Percentiles rank a stretch among this genome's conserved stretches.
phyloP scores from a whole-genome alignment of 2,888 invertebrate species.

The Cephus spinipes region DNA sequence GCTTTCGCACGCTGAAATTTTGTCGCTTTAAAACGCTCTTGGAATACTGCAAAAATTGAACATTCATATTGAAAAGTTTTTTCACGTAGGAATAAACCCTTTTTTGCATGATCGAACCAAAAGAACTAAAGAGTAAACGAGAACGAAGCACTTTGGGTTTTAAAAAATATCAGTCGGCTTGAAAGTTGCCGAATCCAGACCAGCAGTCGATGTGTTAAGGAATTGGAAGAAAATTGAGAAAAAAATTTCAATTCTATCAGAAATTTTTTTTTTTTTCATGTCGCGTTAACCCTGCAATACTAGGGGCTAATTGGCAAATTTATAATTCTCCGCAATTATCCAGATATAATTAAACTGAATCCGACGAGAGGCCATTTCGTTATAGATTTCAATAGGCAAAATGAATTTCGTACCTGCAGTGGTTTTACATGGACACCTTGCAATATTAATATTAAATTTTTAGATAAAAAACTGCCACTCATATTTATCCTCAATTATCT shows the following conservation, averaged over 20 bases:
- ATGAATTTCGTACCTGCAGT: neutral
- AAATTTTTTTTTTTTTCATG: neutral
- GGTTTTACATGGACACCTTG: neutral
- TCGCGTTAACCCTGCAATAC: neutral
- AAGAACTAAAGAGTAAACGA: no score
- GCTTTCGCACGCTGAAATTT: neutral
- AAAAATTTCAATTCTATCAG: neutral
- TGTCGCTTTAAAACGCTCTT: neutral
- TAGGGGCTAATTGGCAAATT: neutral
- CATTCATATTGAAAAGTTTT: no score
- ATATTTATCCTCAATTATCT: neutral
- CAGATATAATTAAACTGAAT: neutral
- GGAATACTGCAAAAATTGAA: neutral
- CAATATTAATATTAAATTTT: neutral
- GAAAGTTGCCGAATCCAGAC: no score
- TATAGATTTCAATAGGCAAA: neutral
- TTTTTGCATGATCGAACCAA: no score
- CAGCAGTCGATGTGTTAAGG: no score
- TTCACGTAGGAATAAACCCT: no score
- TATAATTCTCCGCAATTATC: neutral
- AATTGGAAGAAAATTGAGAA: no score
- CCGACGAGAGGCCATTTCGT: neutral
- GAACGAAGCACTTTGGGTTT: no score
- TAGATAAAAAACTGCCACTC: neutral
- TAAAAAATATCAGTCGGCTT: no score